These are phyloP conservation scores for Allolobophora icterica DNA, from an alignment of 2,888 invertebrate species.

Conservation along the genomic window DNA sequence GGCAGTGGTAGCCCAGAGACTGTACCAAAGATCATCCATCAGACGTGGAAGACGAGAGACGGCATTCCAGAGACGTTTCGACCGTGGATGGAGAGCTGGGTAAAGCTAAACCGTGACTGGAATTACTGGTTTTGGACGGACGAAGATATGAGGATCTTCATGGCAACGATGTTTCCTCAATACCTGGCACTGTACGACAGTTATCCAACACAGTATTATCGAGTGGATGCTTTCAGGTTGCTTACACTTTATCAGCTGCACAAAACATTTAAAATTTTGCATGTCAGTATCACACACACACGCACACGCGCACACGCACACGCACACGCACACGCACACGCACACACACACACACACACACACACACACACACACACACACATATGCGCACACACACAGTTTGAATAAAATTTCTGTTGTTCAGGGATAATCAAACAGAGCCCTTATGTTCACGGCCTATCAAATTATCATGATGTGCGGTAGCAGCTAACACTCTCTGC, in stretches of 20 bases:
- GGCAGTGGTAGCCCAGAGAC: not conserved
- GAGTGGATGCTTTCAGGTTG: slow-evolving; percentile 59
- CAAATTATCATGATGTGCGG: not conserved
- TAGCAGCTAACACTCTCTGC: not conserved
- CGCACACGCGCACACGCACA: too few relatives aligned
- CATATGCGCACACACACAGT: too few relatives aligned
- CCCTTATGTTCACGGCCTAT: not conserved
- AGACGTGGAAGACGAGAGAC: slow-evolving; percentile 43
- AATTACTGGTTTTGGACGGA: slow-evolving; percentile 64
- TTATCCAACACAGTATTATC: slow-evolving; percentile 56
- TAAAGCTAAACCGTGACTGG: slow-evolving; percentile 57
- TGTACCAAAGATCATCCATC: slow-evolving; percentile 47
- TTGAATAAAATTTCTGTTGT: not conserved
- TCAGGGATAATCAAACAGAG: not conserved
- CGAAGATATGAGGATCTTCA: slow-evolving; percentile 55
- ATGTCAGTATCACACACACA: too few relatives aligned
- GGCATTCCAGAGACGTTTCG: slow-evolving; percentile 33
- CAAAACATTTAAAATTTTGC: not conserved
- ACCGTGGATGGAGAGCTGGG: slow-evolving; percentile 58
- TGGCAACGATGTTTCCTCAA: slow-evolving; percentile 54
- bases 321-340: too few relatives aligned
- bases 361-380: too few relatives aligned
- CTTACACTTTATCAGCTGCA: not conserved
- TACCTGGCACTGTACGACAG: slow-evolving; percentile 54
- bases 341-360: too few relatives aligned